Percentiles rank a stretch among this genome's conserved stretches.
phyloP scores from a whole-genome alignment of 1,140 invertebrate species.

The Lamellibrachia luymesi region DNA sequence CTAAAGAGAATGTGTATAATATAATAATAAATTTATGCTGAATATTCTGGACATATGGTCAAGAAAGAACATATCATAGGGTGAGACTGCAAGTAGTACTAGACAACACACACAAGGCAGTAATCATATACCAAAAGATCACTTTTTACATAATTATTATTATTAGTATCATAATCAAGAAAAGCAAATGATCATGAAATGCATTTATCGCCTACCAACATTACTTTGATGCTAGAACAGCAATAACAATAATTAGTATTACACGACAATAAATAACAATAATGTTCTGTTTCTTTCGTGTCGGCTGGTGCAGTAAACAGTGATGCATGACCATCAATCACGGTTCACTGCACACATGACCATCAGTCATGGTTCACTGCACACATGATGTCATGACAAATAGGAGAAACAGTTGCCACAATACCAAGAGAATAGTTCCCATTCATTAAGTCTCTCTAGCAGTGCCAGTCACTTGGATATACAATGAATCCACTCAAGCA shows the following conservation, averaged over 20 bases:
- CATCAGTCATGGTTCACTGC: background rate
- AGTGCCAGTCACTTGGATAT: background rate
- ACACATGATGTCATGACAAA: background rate
- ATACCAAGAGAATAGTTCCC: background rate
- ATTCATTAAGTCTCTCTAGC: background rate
- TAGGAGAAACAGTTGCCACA: background rate
- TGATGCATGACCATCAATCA: background rate
- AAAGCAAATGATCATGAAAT: background rate
- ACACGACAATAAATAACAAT: background rate
- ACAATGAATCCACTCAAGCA: background rate
- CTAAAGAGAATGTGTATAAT: background rate
- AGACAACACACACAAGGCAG: background rate
- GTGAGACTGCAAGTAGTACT: background rate
- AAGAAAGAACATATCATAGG: too few species aligned
- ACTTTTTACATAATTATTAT: background rate
- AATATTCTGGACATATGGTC: too few species aligned
- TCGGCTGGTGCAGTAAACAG: background rate
- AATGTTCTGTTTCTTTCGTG: background rate
- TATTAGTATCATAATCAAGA: background rate
- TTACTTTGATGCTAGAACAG: background rate
- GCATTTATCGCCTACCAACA: background rate
- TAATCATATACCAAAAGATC: background rate
- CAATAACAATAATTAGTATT: background rate
- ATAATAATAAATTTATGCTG: background rate
- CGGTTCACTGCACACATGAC: background rate